Conservation (phyloP, 2,113 vertebrate species). For the Notothenia coriiceps region DNA sequence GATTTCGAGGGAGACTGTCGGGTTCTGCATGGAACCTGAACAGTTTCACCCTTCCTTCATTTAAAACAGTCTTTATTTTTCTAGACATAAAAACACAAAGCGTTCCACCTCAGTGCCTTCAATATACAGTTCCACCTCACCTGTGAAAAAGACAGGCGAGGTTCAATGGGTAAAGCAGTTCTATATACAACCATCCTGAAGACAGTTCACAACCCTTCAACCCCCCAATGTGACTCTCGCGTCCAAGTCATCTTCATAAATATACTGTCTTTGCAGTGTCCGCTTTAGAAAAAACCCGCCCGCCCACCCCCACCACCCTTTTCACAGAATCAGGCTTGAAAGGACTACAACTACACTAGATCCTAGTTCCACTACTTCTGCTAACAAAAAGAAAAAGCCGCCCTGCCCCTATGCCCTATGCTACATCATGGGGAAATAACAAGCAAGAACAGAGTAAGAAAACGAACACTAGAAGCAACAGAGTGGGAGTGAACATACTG, state of each 20-base stretch:
- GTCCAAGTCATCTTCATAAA: conserved; percentile 68
- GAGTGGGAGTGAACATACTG: conserved; percentile 72
- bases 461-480: conserved; percentile 68
- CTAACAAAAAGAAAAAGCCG: conserved; percentile 54
- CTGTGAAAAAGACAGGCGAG: conserved; percentile 74
- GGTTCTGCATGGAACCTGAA: conserved; percentile 10
- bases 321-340: conserved; percentile 72
- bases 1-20: conserved; percentile 23
- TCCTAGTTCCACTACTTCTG: conserved; percentile 65
- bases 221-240: conserved; percentile 6
- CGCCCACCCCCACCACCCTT: conserved; percentile 16
- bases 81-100: conserved; percentile 61
- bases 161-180: conserved; percentile 63
- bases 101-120: conserved; percentile 53
- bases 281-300: conserved; percentile 23
- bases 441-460: conserved; percentile 61
- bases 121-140: conserved; percentile 51
- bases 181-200: conserved; percentile 74
- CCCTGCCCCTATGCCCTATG: conserved; percentile 67
- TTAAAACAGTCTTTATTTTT: conserved; percentile 69
- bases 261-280: conserved; percentile 74
- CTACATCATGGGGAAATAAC: conserved; percentile 70
- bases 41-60: conserved; percentile 46
- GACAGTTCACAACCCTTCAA: not conserved
- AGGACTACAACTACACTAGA: conserved; percentile 69